A percentile compares a stretch with the other conserved stretches of the same genome.
Conservation (phyloP, 2,113 vertebrate species). For the Notechis scutatus region DNA sequence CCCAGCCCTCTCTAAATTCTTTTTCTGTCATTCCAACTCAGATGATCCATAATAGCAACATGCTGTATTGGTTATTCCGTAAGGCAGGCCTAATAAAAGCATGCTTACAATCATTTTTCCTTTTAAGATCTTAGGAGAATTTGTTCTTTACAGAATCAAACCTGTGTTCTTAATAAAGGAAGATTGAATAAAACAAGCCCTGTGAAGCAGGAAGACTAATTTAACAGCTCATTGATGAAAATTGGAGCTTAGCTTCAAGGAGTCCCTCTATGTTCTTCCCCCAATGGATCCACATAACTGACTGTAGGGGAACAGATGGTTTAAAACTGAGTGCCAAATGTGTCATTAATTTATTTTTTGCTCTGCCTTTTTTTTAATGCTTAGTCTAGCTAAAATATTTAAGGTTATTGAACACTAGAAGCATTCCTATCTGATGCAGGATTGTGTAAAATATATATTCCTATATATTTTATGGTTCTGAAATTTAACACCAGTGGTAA, state of each 20-base stretch:
- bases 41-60: conserved; percentile 70
- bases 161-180: conserved; percentile 69
- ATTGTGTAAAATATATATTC: neutral
- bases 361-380: conserved; percentile 44
- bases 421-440: conserved; percentile 48
- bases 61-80: conserved; percentile 67
- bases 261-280: neutral
- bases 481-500: conserved; percentile 23
- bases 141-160: conserved; percentile 67
- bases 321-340: conserved; percentile 56
- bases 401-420: conserved; percentile 50
- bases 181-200: conserved; percentile 63
- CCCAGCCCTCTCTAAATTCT: conserved; percentile 28
- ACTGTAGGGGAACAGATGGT: conserved; percentile 58
- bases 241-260: conserved; percentile 40
- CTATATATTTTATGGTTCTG: neutral
- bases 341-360: conserved; percentile 58
- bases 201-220: conserved; percentile 49
- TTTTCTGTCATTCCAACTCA: conserved; percentile 64
- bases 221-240: conserved; percentile 65
- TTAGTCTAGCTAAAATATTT: conserved; percentile 43
- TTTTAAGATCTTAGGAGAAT: conserved; percentile 68
- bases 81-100: conserved; percentile 61
- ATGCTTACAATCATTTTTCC: conserved; percentile 64
- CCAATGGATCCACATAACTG: conserved; percentile 29